Evolutionary conservation across 2,113 vertebrate species (phyloP).

Genomic region (Mohoua ochrocephala): DNA sequence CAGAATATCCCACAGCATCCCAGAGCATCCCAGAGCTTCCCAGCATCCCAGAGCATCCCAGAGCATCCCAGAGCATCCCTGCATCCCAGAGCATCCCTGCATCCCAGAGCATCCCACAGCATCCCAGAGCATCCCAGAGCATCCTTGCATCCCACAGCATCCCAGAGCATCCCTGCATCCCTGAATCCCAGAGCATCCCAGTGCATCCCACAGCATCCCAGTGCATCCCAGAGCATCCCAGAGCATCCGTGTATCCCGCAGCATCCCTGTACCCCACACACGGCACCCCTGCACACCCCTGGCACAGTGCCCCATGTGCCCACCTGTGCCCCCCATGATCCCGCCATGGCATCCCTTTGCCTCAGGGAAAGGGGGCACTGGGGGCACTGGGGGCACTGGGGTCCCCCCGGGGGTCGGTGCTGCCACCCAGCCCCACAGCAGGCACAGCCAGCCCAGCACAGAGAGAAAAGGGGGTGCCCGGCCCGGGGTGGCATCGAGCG

Average conservation of each 20-base stretch:
- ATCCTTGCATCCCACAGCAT: not conserved
- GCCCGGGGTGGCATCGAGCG: fast-evolving
- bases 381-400: not conserved
- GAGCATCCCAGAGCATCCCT: not conserved
- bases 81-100: not conserved
- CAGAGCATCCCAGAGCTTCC: not conserved
- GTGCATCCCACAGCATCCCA: not conserved
- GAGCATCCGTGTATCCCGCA: not conserved
- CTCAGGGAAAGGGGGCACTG: not conserved
- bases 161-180: not conserved
- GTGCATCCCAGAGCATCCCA: too few species aligned
- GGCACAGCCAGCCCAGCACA: not conserved
- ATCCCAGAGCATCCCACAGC: not conserved
- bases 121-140: not conserved
- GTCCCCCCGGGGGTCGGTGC: fast-evolving
- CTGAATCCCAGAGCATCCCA: not conserved
- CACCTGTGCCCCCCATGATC: fast-evolving
- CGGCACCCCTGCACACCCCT: not conserved
- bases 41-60: not conserved
- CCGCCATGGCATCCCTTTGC: not conserved
- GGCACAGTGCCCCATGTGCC: fast-evolving
- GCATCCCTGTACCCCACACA: not conserved
- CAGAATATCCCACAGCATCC: not conserved
- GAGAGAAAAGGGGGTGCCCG: not conserved
- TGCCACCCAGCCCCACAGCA: not conserved